Evolutionary conservation across 2,888 invertebrate species (phyloP).

Genomic region (Cephus pulcher): DNA sequence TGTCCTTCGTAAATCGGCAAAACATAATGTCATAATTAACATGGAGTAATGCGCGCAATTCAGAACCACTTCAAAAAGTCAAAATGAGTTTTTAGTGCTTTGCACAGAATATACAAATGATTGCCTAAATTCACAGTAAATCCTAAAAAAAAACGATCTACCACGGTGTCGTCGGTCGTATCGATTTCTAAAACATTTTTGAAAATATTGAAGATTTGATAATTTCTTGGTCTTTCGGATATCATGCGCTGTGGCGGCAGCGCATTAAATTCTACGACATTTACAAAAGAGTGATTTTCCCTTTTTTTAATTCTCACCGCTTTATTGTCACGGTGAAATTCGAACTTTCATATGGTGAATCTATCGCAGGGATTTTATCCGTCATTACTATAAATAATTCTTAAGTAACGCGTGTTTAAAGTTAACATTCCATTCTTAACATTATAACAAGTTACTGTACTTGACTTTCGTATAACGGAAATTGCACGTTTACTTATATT

Average conservation of each 20-base stretch:
- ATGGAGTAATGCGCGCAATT: neutral
- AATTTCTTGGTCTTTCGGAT: neutral
- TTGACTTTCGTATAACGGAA: conserved; percentile 2
- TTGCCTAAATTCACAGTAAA: neutral
- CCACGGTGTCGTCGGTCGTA: neutral
- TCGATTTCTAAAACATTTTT: neutral
- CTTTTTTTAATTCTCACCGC: neutral
- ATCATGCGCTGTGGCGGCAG: neutral
- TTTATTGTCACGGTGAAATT: neutral
- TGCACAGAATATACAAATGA: neutral
- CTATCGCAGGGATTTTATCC: neutral
- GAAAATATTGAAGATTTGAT: neutral
- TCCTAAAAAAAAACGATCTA: neutral
- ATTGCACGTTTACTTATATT: neutral
- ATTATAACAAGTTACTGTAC: conserved; percentile 2
- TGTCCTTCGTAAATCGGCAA: neutral
- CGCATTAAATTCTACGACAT: neutral
- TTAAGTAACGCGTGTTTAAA: conserved; percentile 3
- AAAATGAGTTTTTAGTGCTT: neutral
- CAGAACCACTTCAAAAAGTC: neutral
- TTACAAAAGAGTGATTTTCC: neutral
- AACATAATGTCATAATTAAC: neutral
- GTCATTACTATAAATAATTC: neutral
- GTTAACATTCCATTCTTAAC: neutral
- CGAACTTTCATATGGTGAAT: neutral